These are phyloP conservation scores for Meganola albula DNA, from an alignment of 2,888 invertebrate species.

Conservation along the genomic window DNA sequence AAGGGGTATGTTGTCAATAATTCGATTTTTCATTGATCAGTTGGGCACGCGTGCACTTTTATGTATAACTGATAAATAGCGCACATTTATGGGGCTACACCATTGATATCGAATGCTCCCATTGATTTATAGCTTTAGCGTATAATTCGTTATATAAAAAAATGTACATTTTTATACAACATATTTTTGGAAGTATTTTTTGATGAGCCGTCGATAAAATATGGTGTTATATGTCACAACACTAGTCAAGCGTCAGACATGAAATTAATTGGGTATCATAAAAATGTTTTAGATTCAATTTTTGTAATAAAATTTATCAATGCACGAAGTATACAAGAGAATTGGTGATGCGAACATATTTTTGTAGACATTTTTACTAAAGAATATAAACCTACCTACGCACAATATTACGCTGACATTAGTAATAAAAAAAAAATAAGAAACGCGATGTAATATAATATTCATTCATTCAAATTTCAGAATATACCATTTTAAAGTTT, in stretches of 20 bases:
- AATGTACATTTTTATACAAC: constrained; percentile 32
- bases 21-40: constrained; percentile 59
- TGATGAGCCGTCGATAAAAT: constrained; percentile 46
- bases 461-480: constrained; percentile 23
- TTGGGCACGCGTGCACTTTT: constrained; percentile 58
- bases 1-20: constrained; percentile 58
- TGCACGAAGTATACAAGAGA: too few relatives aligned
- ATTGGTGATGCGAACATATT: too few relatives aligned
- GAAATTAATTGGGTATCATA: constrained; percentile 14
- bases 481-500: constrained; percentile 30
- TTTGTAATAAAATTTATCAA: too few relatives aligned
- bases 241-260: constrained; percentile 12
- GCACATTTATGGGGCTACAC: constrained; percentile 54
- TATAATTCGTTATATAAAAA: constrained; percentile 54
- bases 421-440: constrained; percentile 13
- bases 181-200: constrained; percentile 40
- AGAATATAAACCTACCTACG: too few relatives aligned
- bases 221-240: constrained; percentile 28
- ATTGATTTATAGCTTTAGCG: constrained; percentile 63
- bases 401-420: too few relatives aligned
- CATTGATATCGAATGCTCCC: constrained; percentile 53
- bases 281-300: too few relatives aligned
- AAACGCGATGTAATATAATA: constrained; percentile 10
- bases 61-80: constrained; percentile 63
- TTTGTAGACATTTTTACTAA: too few relatives aligned